Conservation (phyloP, 2,797 vertebrate genomes). For the Apogon talboti region DNA sequence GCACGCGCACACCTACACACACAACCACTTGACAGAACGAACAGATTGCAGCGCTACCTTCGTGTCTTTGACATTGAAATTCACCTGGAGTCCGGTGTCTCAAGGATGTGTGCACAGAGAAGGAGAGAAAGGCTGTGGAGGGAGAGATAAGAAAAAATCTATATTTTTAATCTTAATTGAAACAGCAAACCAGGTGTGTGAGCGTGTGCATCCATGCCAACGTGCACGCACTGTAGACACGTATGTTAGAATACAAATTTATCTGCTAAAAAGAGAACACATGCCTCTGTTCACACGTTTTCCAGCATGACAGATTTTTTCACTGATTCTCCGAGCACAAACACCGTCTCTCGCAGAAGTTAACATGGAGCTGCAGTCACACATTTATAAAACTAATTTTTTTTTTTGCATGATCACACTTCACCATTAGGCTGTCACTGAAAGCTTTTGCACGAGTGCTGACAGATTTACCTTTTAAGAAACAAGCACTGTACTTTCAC, state of each 20-base stretch:
- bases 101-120: constrained; percentile 43
- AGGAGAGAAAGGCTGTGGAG: constrained; percentile 34
- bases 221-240: constrained; percentile 25
- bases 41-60: constrained; percentile 73
- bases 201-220: constrained; percentile 11
- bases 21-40: constrained; percentile 58
- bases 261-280: constrained; percentile 23
- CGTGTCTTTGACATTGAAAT: constrained; percentile 75
- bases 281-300: constrained; percentile 33
- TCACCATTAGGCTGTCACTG: constrained; percentile 62
- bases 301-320: constrained; percentile 12
- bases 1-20: constrained; percentile 31
- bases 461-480: constrained; percentile 75
- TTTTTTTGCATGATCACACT: constrained; percentile 48
- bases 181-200: constrained; percentile 29
- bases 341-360: constrained; percentile 22
- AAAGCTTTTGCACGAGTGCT: constrained; percentile 45
- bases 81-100: constrained; percentile 72
- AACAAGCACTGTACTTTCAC: constrained; percentile 54
- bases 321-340: constrained; percentile 20
- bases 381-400: constrained; percentile 22
- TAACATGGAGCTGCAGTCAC: constrained; percentile 42
- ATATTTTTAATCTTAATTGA: constrained; percentile 70
- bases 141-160: constrained; percentile 62
- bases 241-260: constrained; percentile 33